phyloP scores from a whole-genome alignment of 2,888 invertebrate species.

The Euphydryas editha region DNA sequence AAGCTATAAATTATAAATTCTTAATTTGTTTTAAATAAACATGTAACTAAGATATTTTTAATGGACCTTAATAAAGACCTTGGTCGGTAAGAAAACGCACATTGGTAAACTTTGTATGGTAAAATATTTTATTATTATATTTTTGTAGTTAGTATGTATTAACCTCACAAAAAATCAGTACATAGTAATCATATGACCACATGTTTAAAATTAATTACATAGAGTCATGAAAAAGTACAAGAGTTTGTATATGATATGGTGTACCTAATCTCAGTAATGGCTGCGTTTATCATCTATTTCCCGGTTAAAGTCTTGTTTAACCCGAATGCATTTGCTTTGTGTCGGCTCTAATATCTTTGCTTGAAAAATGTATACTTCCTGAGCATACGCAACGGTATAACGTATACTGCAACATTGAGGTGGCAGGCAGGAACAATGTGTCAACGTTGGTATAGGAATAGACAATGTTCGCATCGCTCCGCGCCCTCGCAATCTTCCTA shows the following conservation, averaged over 20 bases:
- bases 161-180: too few species aligned
- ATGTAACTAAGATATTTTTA: too few species aligned
- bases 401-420: conserved; percentile 61
- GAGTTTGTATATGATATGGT: conserved; percentile 36
- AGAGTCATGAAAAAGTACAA: too few species aligned
- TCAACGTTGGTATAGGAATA: conserved; percentile 51
- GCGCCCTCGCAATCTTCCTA: conserved; percentile 83
- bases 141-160: too few species aligned
- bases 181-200: too few species aligned
- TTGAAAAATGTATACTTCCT: conserved; percentile 69
- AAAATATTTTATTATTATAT: too few species aligned
- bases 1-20: too few species aligned
- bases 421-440: conserved; percentile 66
- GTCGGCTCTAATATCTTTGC: conserved; percentile 64
- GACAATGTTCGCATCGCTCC: conserved; percentile 69
- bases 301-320: conserved; percentile 59
- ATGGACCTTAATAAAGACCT: too few species aligned
- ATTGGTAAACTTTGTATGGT: too few species aligned
- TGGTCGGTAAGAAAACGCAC: too few species aligned
- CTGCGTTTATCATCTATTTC: conserved; percentile 58
- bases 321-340: conserved; percentile 73
- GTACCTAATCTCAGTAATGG: conserved; percentile 72
- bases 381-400: conserved; percentile 60
- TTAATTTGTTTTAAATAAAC: too few species aligned
- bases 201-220: too few species aligned